Base-by-base conservation (phyloP, 2,113 vertebrate genomes). In the Ctenomys sociabilis region DNA sequence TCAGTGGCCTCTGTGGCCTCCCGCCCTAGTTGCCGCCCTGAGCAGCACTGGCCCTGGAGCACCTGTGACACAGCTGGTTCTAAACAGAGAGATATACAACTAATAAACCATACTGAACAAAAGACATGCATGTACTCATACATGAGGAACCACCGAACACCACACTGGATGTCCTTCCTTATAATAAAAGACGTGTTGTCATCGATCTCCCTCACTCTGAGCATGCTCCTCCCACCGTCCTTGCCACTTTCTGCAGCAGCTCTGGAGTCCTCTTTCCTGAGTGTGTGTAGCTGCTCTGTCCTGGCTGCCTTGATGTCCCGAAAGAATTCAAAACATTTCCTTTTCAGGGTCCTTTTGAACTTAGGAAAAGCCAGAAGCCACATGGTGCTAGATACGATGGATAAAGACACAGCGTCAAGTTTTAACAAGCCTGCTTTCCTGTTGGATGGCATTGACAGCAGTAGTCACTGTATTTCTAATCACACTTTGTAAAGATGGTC, bases 1-100 rank as follows among this genome's bases (percentile, higher is more conserved):
- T 49, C 9, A 3, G 21, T 0, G 10, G 26, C 2, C 37, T 57
- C 52, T 4, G 0, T 0, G 17, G 35, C 4, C 17, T 85, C 63
- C 77, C 35, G 77, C 77, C 5, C 28, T 5, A 3, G 40, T 5
- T 52, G 26, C 7, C 52, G 26, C 7, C 24, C 37, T 9, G 7
- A 26, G 54, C 57, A 0, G 0, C 10, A 2, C 4, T 0, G 21
- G 43, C 59, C 54, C 7, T 1, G 9, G 16, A 81, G 40, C 35
- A 30, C 35, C n/a, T 1, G 12, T 6, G 10, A 35, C 57, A 84
- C 9, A 7, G 49, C 19, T n/a, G 21, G 32, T 68, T 30, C 24
- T 86, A 49, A 45, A 32, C 61, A 35, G 1, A 11, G 32, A 52
- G 70, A 86, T 0, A 22, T 26, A 21, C 4, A 13, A 21, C 37